Percentiles rank a stretch among this genome's conserved stretches.
Evolutionary conservation across 1,140 invertebrate genomes (phyloP).

Genomic region (Triops longicaudatus): DNA sequence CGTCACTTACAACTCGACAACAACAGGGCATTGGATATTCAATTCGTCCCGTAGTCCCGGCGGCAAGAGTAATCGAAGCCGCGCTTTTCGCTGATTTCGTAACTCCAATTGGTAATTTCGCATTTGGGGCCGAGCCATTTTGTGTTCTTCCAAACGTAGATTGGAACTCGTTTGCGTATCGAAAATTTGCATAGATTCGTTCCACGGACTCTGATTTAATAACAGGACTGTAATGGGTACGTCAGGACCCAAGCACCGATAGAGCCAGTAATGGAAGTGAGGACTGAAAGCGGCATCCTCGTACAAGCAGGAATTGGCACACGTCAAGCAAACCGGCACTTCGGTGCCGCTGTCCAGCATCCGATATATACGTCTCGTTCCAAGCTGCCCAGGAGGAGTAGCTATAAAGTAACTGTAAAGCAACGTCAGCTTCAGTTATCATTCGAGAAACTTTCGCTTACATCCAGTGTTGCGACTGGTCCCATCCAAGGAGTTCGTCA

Average conservation of each 20-base stretch:
- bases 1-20: conserved; percentile 64
- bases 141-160: conserved; percentile 36
- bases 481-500: conserved; percentile 43
- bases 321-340: conserved; percentile 45
- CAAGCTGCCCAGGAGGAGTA: conserved; percentile 54
- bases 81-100: conserved; percentile 44
- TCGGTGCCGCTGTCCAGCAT: conserved; percentile 42
- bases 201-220: background rate
- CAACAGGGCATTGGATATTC: conserved; percentile 65
- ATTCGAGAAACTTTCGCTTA: background rate
- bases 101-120: conserved; percentile 45
- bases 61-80: conserved; percentile 60
- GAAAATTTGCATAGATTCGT: conserved; percentile 31
- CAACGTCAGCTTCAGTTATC: background rate
- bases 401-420: conserved; percentile 56
- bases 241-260: conserved; percentile 62
- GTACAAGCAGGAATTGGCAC: conserved; percentile 32
- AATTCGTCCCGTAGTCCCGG: conserved; percentile 68
- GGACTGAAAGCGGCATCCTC: conserved; percentile 31
- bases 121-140: conserved; percentile 39
- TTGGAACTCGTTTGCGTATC: conserved; percentile 47
- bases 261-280: conserved; percentile 42
- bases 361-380: conserved; percentile 63
- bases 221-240: conserved; percentile 43
- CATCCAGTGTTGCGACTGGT: background rate